Base-by-base conservation (phyloP, 92 coral and sea anemone species). In the Zoanthus gigantus region DNA sequence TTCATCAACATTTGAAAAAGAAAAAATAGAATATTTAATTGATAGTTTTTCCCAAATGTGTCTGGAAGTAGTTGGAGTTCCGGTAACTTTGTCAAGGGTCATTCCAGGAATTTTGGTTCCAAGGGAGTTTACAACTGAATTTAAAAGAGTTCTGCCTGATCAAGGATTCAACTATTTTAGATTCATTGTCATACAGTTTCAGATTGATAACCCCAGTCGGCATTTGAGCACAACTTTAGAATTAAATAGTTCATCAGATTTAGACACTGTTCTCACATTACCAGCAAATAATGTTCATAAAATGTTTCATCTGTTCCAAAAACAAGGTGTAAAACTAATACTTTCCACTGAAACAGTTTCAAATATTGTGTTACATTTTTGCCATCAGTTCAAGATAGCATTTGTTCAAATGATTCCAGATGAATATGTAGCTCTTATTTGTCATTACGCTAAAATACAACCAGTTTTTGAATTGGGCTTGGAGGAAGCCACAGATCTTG, bases 41-140 rank as follows among this genome's bases (percentile, higher is more conserved):
- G 99, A 97, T 82, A 79, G 82, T 7, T 95, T 95, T 76, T 50
- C 92, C 50, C 92, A 95, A 50, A 74, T 90, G 46, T 96, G 98
- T 68, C 28, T 92, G 56, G 95, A 95, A 76, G 88, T 90, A 65
- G 90, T 90, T 65, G 97, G 99, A n/a, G 72, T 83, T 12, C 92
- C 98, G n/a, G 85, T 93, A 14, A 82, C 88, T 9, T 89, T 81
- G 46, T 97, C 99, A 1, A 77, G 76, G 31, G 75, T 97, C 50
- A 86, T 89, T 15, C 86, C 90, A 72, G 99, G 99, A 48, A 89
- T 97, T 71, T 53, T 90, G 77, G 94, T 97, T 44, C 98, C 98
- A 72, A 93, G 96, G 48, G 90, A 91, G 77, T 92, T 97, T 84
- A 86, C 94, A 18, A 95, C 96, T 53, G 93, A 86, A 17, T 46